Percentiles rank a stretch among this genome's conserved stretches.
phyloP scores from a whole-genome alignment of 23 tunicate species.

The Botrylloides violaceus region DNA sequence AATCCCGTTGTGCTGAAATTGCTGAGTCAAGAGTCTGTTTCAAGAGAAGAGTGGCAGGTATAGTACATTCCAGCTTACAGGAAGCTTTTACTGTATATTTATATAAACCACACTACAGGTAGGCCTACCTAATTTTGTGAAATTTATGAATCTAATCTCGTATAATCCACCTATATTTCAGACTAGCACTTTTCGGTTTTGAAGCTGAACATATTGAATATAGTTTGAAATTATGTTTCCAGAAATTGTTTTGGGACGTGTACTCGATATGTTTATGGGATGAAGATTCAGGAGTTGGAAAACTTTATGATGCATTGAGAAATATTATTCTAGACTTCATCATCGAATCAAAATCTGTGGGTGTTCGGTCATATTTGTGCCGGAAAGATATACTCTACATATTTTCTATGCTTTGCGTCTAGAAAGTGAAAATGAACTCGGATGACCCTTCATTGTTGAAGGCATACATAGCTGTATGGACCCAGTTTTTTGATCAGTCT shows the following conservation, averaged over 20 bases:
- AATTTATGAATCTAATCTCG: too few relatives aligned
- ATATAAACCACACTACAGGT: not conserved
- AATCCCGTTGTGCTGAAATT: constrained; percentile 65
- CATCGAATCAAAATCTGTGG: constrained; percentile 47
- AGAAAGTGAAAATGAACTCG: constrained; percentile 56
- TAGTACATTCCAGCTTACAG: not conserved
- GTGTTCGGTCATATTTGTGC: not conserved
- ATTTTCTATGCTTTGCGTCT: not conserved
- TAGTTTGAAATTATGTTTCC: too few relatives aligned
- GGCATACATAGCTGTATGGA: constrained; percentile 72
- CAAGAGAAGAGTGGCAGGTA: constrained; percentile 86
- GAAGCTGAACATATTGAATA: not conserved
- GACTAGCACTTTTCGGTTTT: too few relatives aligned
- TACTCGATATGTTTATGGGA: constrained; percentile 77
- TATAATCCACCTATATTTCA: too few relatives aligned
- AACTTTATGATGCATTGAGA: constrained; percentile 49
- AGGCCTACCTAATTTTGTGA: not conserved
- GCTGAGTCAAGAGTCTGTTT: constrained; percentile 53
- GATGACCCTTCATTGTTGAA: constrained; percentile 62
- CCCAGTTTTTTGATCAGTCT: constrained; percentile 69
- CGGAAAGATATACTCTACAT: not conserved
- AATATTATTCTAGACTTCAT: constrained; percentile 42
- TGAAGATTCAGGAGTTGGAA: constrained; percentile 40
- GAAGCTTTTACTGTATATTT: not conserved
- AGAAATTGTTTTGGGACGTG: constrained; percentile 82